Conservation (phyloP, 2,113 vertebrate genomes). For the Cephalopterus ornatus region DNA sequence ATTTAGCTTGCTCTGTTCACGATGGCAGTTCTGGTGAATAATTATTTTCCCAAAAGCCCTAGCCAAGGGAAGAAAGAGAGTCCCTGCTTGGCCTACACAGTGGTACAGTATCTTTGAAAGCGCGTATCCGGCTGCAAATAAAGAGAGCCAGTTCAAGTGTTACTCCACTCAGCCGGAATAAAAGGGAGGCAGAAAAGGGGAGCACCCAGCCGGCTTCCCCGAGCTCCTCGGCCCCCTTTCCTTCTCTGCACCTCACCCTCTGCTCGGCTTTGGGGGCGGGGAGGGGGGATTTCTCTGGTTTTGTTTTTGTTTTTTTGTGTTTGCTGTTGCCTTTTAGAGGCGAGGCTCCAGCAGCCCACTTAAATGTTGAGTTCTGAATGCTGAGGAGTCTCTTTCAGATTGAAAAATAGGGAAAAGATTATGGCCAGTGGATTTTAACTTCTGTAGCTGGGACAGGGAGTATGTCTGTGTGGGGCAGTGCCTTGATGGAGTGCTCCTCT, state of each 20-base stretch:
- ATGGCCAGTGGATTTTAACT: neutral
- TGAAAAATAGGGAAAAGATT: neutral
- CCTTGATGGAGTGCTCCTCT: neutral
- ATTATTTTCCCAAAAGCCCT: slow-evolving; percentile 59
- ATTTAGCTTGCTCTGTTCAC: slow-evolving; percentile 48
- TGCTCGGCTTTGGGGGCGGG: fast-evolving
- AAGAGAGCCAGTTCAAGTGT: slow-evolving; percentile 49
- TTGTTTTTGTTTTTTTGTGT: neutral
- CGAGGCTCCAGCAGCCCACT: neutral
- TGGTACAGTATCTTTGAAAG: slow-evolving; percentile 57
- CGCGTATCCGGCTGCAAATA: slow-evolving; percentile 36
- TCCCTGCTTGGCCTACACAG: slow-evolving; percentile 48
- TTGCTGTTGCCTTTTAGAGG: slow-evolving; percentile 4
- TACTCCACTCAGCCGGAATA: slow-evolving; percentile 48
- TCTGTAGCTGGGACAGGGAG: neutral
- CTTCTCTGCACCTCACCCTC: neutral
- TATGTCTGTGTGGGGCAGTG: neutral
- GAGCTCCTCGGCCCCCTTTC: neutral
- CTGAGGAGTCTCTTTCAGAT: neutral
- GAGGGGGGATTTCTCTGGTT: neutral
- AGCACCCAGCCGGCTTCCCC: neutral
- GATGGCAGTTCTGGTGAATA: slow-evolving; percentile 56
- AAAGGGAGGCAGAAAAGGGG: slow-evolving; percentile 35
- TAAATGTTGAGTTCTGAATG: neutral
- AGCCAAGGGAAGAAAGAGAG: slow-evolving; percentile 43